Base-by-base conservation (phyloP, 2,113 vertebrate species). In the Neodontobutis hainanensis region DNA sequence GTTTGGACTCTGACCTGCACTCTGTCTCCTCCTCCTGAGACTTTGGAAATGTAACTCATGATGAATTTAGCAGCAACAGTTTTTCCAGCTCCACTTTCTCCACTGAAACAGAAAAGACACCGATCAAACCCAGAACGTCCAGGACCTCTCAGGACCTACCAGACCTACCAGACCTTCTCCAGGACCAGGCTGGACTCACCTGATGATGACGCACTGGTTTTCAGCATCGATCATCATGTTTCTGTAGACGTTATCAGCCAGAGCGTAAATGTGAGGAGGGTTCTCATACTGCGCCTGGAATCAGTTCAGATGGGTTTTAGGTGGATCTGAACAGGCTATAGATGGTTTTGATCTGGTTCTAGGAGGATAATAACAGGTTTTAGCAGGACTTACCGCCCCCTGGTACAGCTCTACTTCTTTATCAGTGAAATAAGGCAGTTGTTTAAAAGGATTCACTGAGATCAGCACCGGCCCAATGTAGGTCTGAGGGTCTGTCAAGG, bases 151-250 rank as follows among this genome's bases (percentile, higher is more conserved):
- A n/a, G n/a, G n/a, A n/a, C n/a, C n/a, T n/a, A n/a, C n/a, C n/a
- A n/a, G n/a, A n/a, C n/a, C 19, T 27, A 27, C 19, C 19, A 27
- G 19, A 27, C 19, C 19, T 3, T 27, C 19, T 27, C 19, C 19
- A 27, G 19, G 19, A 27, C 19, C 19, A 1, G 19, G 19, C 19
- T 27, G 19, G 19, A 27, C 19, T 27, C 61, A 95, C 94, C 94
- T 95, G 88, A 95, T 95, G 66, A 95, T 95, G 75, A 94, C 93
- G 68, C 94, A 95, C 75, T 95, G 94, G 72, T 95, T 94, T 90
- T 95, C 94, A 0, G 27, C 67, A 62, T 95, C 94, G 4, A 95
- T 95, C 91, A 95, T 91, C 94, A 95, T 95, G 87, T 95, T 94
- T 11, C 94, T 89, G 86, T 95, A 95, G 90, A 95, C 83, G 81